Conservation (phyloP, 2,888 invertebrate genomes). For the Rhimphoctona megacephalus region DNA sequence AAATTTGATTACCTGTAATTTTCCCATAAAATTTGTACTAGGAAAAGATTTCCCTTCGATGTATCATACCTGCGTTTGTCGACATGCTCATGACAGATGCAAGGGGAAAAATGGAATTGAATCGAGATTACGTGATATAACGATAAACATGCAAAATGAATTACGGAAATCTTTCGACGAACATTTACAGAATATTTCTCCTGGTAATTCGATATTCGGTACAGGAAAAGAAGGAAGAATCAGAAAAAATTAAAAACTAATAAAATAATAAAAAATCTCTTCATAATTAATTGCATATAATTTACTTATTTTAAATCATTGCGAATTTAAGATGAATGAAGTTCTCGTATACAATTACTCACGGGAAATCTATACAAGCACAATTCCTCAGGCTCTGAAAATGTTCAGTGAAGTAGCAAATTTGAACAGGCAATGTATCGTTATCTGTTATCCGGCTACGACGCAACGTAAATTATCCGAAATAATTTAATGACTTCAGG, state of each 20-base stretch:
- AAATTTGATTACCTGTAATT: conserved; percentile 28
- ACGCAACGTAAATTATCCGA: conserved; percentile 14
- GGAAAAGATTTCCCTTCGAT: background rate
- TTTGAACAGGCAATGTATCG: conserved; percentile 10
- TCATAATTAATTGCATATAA: background rate
- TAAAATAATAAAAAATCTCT: background rate
- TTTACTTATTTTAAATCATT: background rate
- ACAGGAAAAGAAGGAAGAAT: background rate
- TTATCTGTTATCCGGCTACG: conserved; percentile 12
- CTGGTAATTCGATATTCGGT: background rate
- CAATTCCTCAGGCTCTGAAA: background rate
- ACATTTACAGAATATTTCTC: conserved; percentile 7
- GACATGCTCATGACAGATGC: background rate
- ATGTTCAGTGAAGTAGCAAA: conserved; percentile 7
- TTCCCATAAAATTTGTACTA: background rate
- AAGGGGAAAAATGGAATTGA: conserved; percentile 4
- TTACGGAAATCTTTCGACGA: conserved; percentile 11
- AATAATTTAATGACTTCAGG: conserved; percentile 42
- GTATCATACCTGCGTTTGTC: background rate
- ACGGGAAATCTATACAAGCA: conserved; percentile 7
- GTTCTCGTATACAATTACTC: conserved; percentile 19
- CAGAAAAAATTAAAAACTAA: background rate
- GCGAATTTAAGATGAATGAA: background rate
- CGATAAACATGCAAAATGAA: background rate
- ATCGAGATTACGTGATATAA: background rate